Evolutionary conservation across 2,888 invertebrate genomes (phyloP), one percentile per base, ranked within the genome.

Genomic region (Ernsta delagoae): DNA sequence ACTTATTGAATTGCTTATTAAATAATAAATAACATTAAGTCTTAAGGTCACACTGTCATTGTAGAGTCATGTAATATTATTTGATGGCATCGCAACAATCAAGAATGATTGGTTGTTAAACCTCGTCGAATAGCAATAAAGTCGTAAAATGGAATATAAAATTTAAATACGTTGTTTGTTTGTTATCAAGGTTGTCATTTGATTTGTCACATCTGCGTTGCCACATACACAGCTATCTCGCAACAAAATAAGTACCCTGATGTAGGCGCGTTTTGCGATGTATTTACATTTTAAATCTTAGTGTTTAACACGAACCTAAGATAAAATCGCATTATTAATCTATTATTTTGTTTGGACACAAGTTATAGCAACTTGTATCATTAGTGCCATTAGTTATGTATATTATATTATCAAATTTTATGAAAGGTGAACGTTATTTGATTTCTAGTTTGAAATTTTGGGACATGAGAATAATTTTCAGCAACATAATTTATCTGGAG

Each of bases 121-220:
- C 41, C 59, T 68, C 67, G 54, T 61, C 50, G 64, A 68, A 71
- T 71, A 61, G 59, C 56, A 60, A 63, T 50, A 43, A 48, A 62
- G 59, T 72, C 63, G 70, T 72, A 68, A 70, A 72, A 39, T 63
- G 34, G 65, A 45, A 68, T 71, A 64, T 71, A 70, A 73, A 70
- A 65, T 67, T 67, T 59, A 66, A 66, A 66, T 65, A 65, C 12
- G 65, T 53, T 66, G 57, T 57, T 57, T 57, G 64, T 64, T 66
- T 66, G 65, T 53, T 59, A 66, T 66, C 65, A 66, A 66, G 65
- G 65, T 66, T 59, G 39, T 39, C 34, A n/a, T 65, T 36, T 59
- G 59, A 66, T 66, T 66, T 59, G 65, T 12, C 31, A 59, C 31
- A 59, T 39, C 6, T 31, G n/a, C n/a, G n/a, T n/a, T 6, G 6